These are phyloP conservation scores for Physella acuta DNA, from an alignment of 1,140 invertebrate genomes.

Conservation along the genomic window DNA sequence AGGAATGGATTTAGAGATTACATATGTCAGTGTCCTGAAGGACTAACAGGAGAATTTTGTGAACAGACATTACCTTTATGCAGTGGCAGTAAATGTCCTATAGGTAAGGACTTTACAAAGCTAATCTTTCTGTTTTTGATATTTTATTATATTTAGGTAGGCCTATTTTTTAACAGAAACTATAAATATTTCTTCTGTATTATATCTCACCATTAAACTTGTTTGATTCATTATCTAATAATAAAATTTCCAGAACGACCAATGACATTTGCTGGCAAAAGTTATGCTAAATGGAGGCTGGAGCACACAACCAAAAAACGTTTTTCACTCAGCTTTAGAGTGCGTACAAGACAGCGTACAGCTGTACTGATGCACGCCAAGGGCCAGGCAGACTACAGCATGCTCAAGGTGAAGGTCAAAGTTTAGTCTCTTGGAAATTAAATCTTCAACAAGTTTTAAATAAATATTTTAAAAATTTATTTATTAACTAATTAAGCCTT, in stretches of 20 bases:
- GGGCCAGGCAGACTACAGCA: constrained; percentile 85
- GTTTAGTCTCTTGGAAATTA: too few species aligned
- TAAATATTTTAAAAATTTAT: too few species aligned
- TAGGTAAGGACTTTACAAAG: too few species aligned
- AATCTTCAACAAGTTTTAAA: too few species aligned
- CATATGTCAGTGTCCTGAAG: constrained; percentile 50
- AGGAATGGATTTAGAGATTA: constrained; percentile 68
- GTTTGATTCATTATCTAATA: background rate
- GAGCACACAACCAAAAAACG: constrained; percentile 74
- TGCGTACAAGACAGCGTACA: constrained; percentile 80
- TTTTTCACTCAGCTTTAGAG: constrained; percentile 75
- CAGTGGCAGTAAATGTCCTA: constrained; percentile 28
- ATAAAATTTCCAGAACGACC: constrained; percentile 58
- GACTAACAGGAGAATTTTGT: constrained; percentile 49
- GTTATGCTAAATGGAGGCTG: constrained; percentile 80
- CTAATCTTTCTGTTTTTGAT: background rate
- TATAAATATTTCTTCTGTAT: too few species aligned
- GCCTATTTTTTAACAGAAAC: background rate
- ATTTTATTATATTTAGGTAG: constrained; percentile 24
- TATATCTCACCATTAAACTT: background rate
- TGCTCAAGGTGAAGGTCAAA: constrained; percentile 81
- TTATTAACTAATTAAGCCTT: too few species aligned
- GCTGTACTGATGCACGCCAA: constrained; percentile 86
- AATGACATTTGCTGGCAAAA: constrained; percentile 80
- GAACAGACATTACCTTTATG: constrained; percentile 35